These are phyloP conservation scores for Callipepla californica DNA, from an alignment of 2,113 vertebrate genomes.

Conservation along the genomic window DNA sequence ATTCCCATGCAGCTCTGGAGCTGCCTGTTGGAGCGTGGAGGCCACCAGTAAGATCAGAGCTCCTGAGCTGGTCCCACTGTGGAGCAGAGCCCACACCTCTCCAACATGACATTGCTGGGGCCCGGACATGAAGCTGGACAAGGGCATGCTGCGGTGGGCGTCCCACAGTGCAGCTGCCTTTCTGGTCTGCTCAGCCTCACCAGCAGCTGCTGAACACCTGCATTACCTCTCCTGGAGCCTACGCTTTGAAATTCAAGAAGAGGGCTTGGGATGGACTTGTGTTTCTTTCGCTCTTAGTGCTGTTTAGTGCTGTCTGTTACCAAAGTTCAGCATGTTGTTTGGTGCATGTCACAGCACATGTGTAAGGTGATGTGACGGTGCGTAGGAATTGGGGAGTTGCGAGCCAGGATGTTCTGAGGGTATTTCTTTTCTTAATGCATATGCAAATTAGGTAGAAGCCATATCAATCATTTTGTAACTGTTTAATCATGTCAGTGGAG, in stretches of 20 bases:
- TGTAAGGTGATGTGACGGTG: neutral
- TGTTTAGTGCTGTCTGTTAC: conserved; percentile 36
- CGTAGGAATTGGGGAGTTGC: neutral
- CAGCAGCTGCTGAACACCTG: conserved; percentile 8
- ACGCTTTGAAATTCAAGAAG: neutral
- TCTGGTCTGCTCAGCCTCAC: too few relatives aligned
- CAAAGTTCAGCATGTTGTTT: neutral
- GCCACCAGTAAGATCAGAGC: neutral
- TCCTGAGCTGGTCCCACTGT: conserved; percentile 52
- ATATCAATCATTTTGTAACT: conserved; percentile 66
- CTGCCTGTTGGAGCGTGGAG: neutral
- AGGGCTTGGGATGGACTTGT: conserved; percentile 7
- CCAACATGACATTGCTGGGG: conserved; percentile 1
- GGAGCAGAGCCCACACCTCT: neutral
- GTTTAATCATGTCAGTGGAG: conserved; percentile 46
- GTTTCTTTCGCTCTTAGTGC: conserved; percentile 41
- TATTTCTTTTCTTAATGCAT: conserved; percentile 57
- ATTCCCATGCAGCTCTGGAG: conserved; percentile 40
- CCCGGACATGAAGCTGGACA: conserved; percentile 17
- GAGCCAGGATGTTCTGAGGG: conserved; percentile 25
- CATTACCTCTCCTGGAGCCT: neutral
- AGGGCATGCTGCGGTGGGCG: neutral
- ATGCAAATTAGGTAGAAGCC: conserved; percentile 72
- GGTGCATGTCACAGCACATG: neutral
- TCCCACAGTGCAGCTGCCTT: too few relatives aligned